Evolutionary conservation across 2,888 invertebrate genomes (phyloP), one percentile per base, ranked within the genome.

Genomic region (Tricholauxania praeusta): DNA sequence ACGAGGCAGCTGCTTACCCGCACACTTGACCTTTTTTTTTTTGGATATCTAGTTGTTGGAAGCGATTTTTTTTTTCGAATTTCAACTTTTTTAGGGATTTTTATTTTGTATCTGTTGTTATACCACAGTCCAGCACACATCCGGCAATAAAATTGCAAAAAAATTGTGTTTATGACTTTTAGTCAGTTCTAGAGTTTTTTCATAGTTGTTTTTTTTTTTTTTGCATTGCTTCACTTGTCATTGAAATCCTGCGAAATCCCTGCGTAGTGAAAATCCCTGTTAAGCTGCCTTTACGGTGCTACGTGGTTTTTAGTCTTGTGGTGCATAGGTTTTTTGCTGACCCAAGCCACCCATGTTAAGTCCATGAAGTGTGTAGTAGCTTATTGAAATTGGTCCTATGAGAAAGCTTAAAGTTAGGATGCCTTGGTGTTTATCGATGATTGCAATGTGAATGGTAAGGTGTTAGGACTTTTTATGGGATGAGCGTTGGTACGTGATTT

Each of bases 91-190:
- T 62, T 62, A 39, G 6, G 32, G 28, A 28, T 39, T 39, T 62
- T 4, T 59, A 8, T 17, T 57, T 22, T 57, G 8, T 57, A 14
- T 57, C 22, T 59, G 22, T 10, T 60, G 17, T 47, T 19, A 15
- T 22, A 19, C 12, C 3, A 19, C 22, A 15, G 19, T 39, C n/a
- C 12, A 48, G 15, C 64, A 47, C 62, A 49, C 22, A 51, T 64
- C 51, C 64, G 19, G 39, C 64, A 22, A 64, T 64, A 64, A 64
- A 64, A 49, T 15, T 64, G 15, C 64, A 64, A 64, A 64, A n/a
- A 64, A 64, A 64, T 64, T 64, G 64, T 64, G 64, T 64, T 64
- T 64, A 64, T 64, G 64, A 64, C 64, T 64, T 49, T 64, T 64
- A 51, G 64, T 51, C 64, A 51, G 51, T 49, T 64, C n/a, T 12